Base-by-base conservation (phyloP, 2,113 vertebrate species). In the Mystacornis crossleyi region DNA sequence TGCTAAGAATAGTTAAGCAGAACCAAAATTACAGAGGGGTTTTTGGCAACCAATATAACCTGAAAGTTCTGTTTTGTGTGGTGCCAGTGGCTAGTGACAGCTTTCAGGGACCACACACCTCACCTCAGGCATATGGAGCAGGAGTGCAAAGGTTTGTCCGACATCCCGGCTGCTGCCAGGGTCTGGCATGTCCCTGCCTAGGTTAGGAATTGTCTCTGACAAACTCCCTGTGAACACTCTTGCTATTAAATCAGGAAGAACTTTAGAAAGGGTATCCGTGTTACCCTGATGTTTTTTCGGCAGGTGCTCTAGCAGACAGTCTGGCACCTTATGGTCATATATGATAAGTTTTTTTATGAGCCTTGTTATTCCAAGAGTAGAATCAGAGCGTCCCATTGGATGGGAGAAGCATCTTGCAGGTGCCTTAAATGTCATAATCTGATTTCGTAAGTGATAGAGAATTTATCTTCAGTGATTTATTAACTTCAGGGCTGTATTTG, bases 321-420 rank as follows among this genome's bases (percentile, higher is more conserved):
- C 29, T 74, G 47, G 17, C 61, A 43, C 3, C 0, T 67, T 45
- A 43, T 1, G 2, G 47, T 66, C 8, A 2, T 26, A 6, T 71
- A 7, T 1, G 1, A 15, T 72, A 38, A 29, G 19, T 15, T 69
- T 79, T 58, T 60, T 58, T 29, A 25, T 74, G 50, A 90, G 31
- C 21, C 12, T 48, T 31, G 21, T 66, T 87, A 14, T 47, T 91
- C 31, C 47, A 83, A 28, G 15, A 57, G 33, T 25, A 60, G 40
- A 57, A 72, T 45, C 14, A 25, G 33, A 73, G 11, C 61, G 40
- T 67, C 57, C 26, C 8, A 2, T 10, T 47, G 62, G 67, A 28
- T 50, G 47, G 50, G 34, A 53, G 53, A 74, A 66, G 54, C 15
- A 2, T 81, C 21, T 25, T 73, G 26, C 16, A 34, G 42, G 18